phyloP scores from a whole-genome alignment of 2,797 vertebrate genomes.

The Setipinna tenuifilis region DNA sequence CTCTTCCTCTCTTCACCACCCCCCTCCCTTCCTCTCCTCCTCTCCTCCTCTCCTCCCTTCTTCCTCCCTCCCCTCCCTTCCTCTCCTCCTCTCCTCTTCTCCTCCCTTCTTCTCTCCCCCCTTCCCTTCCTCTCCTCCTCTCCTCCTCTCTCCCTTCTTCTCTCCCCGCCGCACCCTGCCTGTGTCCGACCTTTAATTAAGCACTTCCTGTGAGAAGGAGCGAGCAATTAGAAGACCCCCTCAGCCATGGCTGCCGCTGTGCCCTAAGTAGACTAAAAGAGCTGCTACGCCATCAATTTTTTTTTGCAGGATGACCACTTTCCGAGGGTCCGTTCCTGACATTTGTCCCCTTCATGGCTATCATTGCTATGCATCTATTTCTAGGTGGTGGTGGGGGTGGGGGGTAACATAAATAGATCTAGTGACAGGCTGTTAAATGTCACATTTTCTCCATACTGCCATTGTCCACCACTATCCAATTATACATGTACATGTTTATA shows the following conservation, averaged over 20 bases:
- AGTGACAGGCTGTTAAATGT: slow-evolving; percentile 5
- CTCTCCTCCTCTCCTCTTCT: not conserved
- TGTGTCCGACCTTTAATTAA: slow-evolving; percentile 35
- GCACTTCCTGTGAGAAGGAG: slow-evolving; percentile 25
- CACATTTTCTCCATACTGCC: not conserved
- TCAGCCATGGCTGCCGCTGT: slow-evolving; percentile 21
- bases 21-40: not conserved
- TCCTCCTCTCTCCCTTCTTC: not conserved
- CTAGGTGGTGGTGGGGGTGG: not conserved
- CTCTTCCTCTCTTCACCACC: not conserved
- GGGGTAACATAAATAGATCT: not conserved
- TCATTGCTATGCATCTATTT: not conserved
- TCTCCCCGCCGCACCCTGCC: not conserved
- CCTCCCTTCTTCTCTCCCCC: not conserved
- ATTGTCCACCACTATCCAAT: slow-evolving; percentile 14
- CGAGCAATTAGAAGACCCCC: slow-evolving; percentile 25
- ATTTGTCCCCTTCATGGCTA: not conserved
- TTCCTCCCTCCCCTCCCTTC: not conserved
- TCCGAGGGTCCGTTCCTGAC: not conserved
- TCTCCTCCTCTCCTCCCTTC: not conserved
- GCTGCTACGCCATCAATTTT: not conserved
- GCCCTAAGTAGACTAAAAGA: not conserved
- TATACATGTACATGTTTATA: slow-evolving; percentile 20
- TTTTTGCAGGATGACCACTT: slow-evolving; percentile 11
- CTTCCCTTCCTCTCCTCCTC: not conserved